Conservation (phyloP, 2,888 invertebrate genomes). For the Ichneumon xanthorius region DNA sequence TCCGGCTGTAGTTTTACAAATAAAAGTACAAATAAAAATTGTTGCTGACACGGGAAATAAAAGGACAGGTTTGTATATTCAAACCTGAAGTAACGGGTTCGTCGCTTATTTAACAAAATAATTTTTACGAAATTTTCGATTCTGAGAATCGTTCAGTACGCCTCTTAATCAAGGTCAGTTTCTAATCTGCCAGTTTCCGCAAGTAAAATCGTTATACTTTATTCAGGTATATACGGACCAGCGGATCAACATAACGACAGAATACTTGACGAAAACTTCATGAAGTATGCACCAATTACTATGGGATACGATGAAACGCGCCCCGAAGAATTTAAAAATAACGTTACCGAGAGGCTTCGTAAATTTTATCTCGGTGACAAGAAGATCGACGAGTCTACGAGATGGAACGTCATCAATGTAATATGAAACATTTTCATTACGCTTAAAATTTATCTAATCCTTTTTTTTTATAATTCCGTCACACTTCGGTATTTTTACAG, state of each 20-base stretch:
- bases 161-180: too few species aligned
- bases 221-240: constrained; percentile 77
- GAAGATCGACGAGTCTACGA: constrained; percentile 84
- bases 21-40: too few species aligned
- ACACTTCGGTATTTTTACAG: constrained; percentile 82
- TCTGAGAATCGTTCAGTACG: too few species aligned
- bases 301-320: constrained; percentile 88
- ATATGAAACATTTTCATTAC: constrained; percentile 73
- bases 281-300: constrained; percentile 87
- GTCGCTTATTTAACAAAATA: too few species aligned
- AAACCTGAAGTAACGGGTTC: too few species aligned
- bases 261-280: constrained; percentile 87
- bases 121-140: too few species aligned
- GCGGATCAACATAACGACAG: constrained; percentile 85
- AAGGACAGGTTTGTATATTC: too few species aligned
- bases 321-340: constrained; percentile 77
- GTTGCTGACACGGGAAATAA: too few species aligned
- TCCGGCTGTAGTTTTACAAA: too few species aligned
- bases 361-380: constrained; percentile 86
- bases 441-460: background rate
- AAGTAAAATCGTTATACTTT: background rate
- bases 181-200: background rate
- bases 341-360: constrained; percentile 86
- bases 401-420: constrained; percentile 87
- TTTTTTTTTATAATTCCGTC: background rate